Base-by-base conservation (phyloP, 2,797 vertebrate species). In the Brotula barbata region DNA sequence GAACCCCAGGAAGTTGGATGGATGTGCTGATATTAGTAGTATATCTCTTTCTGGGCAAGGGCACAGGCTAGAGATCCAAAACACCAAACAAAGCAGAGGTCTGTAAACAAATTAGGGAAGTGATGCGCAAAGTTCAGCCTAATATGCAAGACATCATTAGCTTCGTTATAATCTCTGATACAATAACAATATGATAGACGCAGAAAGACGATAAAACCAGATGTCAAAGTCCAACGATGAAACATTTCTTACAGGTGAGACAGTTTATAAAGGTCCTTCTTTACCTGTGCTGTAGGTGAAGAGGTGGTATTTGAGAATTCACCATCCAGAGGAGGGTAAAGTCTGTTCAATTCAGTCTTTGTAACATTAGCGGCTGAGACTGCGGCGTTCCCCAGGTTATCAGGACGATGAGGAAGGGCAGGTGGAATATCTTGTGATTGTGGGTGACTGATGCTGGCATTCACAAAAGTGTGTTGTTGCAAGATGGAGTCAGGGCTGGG, bases 311-410 rank as follows among this genome's bases (percentile, higher is more conserved):
- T 3, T 25, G 41, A 37, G 5, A 77, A 9, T 14, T 87, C 67
- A 6, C 64, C 39, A 2, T 85, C 66, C 68, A 91, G 55, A 47
- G 13, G 54, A 0, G 88, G 88, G 73, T 92, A 90, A 2, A 90
- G 84, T 50, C 45, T 74, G 22, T 45, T 61, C 1, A 54, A 14
- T 12, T 52, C 65, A 2, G 33, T 14, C 9, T 20, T 43, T 53
- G 46, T 49, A 1, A 17, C 8, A 31, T 53, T 68, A 20, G 53
- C 44, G 48, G 41, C 9, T 21, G 5, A 15, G 37, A 25, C 13
- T 12, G 49, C 6, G 10, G 73, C 54, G 48, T 28, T 41, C 41
- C 1, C 54, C 21, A 75, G 40, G 42, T 44, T 20, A 19, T 50
- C 34, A 6, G 75, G 65, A 21, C 73, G 55, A 42, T 64, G 16